These are phyloP conservation scores for Oeneis ivallda DNA, from an alignment of 2,888 invertebrate species.

Conservation along the genomic window DNA sequence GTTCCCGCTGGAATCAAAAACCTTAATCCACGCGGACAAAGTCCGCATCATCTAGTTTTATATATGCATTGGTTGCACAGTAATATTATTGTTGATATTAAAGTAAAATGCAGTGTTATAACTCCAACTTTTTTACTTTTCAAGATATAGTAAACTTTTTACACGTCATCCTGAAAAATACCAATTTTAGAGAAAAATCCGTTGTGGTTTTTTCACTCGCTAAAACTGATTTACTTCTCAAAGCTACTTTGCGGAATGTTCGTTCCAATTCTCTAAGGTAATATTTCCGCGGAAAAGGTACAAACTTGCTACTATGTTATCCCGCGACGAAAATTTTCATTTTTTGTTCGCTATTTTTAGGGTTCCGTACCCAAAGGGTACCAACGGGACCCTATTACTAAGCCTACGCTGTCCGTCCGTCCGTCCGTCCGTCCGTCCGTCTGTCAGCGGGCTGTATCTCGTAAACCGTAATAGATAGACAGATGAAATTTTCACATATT, in stretches of 20 bases:
- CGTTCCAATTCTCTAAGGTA: constrained; percentile 13
- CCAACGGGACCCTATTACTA: too few relatives aligned
- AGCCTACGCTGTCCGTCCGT: too few relatives aligned
- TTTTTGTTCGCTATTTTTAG: neutral
- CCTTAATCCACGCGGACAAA: too few relatives aligned
- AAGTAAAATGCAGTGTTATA: neutral
- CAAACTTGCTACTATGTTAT: neutral
- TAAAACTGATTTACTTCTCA: constrained; percentile 22
- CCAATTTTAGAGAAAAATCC: constrained; percentile 2
- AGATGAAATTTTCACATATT: too few relatives aligned
- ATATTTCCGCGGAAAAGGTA: constrained; percentile 4
- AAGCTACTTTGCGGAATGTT: constrained; percentile 20
- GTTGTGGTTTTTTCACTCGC: constrained; percentile 15
- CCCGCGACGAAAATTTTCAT: neutral
- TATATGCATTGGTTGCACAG: too few relatives aligned
- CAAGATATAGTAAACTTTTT: neutral
- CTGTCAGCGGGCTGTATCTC: too few relatives aligned
- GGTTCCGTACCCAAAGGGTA: too few relatives aligned
- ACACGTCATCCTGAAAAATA: neutral
- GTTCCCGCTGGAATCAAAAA: too few relatives aligned
- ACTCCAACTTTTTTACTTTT: neutral
- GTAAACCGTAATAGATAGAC: too few relatives aligned
- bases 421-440: too few relatives aligned
- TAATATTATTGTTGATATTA: too few relatives aligned
- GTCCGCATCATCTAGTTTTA: too few relatives aligned